Evolutionary conservation across 2,888 invertebrate genomes (phyloP), one percentile per base, ranked within the genome.

Genomic region (Diabrotica balteata): DNA sequence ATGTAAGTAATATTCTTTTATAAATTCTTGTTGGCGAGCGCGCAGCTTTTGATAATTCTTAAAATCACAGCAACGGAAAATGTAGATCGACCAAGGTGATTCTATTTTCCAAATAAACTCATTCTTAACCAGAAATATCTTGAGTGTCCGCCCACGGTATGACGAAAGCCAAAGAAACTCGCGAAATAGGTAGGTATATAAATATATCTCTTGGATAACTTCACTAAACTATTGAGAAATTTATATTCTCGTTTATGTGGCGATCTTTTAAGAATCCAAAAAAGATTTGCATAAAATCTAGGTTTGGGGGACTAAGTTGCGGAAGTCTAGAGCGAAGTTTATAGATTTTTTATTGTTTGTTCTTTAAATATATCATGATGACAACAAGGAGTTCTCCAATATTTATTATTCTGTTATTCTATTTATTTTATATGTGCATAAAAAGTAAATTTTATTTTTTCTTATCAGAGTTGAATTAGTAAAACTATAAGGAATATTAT

Each of bases 71-170:
- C 47, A 47, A 47, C 47, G 47, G 4, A 47, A 47, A 47, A 47
- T 47, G 10, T 47, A 47, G 47, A 45, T 9, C 49, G 60, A 60
- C 51, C 60, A 61, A 46, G 64, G 58, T 58, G 58, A 58, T 52
- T 49, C 64, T 64, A 64, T 58, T 51, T 64, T 51, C 58, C 58
- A 64, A 64, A 64, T 61, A 61, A 64, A 64, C 58, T 59, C 58
- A 64, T 64, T 64, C 64, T 64, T 64, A 52, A 64, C 64, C 64
- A 58, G 64, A 64, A 64, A 64, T 64, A 64, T 64, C 64, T 64
- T 64, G 64, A 64, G 64, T 64, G 64, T 51, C 58, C 64, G 64
- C 64, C 64, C 64, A 64, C 64, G 58, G 45, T 22, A 46, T 64
- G 64, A 64, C 64, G 58, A 64, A 64, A 64, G 52, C 64, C 7